Percentiles rank a stretch among this genome's conserved stretches.
phyloP scores from a whole-genome alignment of 2,888 invertebrate genomes.

The Macrosiphum euphorbiae region DNA sequence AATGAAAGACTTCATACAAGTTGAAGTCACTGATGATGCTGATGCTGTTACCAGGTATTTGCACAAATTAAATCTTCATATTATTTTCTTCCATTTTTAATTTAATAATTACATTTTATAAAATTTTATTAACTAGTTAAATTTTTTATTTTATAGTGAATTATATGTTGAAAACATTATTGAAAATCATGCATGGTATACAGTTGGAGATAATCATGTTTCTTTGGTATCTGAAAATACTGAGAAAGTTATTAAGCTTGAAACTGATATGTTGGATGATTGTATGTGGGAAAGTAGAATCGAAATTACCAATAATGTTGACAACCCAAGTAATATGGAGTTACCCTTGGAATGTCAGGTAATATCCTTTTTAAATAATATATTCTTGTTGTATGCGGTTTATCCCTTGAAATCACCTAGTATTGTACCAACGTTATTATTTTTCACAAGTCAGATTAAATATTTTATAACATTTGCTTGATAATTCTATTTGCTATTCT shows the following conservation, averaged over 20 bases:
- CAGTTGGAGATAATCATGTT: too few species aligned
- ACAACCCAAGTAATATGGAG: neutral
- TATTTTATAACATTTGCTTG: too few species aligned
- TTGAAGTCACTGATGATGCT: neutral
- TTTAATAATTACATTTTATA: constrained; percentile 21
- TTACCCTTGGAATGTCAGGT: constrained; percentile 22
- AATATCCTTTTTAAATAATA: neutral
- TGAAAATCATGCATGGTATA: neutral
- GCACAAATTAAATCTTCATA: neutral
- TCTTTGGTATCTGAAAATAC: too few species aligned
- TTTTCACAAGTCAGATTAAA: too few species aligned
- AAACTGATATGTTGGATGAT: constrained; percentile 27
- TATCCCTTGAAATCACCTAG: neutral
- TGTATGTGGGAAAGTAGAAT: constrained; percentile 25
- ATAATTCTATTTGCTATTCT: too few species aligned
- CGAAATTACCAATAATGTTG: constrained; percentile 11
- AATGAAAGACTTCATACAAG: neutral
- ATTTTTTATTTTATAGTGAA: neutral
- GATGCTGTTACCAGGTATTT: neutral
- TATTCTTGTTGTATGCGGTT: neutral
- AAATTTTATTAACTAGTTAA: neutral
- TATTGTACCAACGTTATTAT: too few species aligned
- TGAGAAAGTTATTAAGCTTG: too few species aligned
- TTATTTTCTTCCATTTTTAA: neutral
- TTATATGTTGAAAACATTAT: neutral